Percentiles rank a stretch among this genome's conserved stretches.
Evolutionary conservation across 2,888 invertebrate species (phyloP).

Genomic region (Spodoptera exigua): DNA sequence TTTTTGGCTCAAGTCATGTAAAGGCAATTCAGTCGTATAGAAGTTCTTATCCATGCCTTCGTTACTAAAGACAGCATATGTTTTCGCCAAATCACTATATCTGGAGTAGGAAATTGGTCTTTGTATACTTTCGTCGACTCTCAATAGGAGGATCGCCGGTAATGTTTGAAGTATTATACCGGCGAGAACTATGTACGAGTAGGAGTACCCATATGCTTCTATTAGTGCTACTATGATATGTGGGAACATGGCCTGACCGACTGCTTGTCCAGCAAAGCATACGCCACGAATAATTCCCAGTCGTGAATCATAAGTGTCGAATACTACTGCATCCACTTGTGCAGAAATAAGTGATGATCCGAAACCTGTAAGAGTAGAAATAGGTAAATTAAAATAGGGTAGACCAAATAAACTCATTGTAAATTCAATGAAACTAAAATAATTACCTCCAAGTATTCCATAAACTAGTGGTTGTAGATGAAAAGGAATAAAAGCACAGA

Average conservation of each 20-base stretch:
- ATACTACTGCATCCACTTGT: conserved; percentile 84
- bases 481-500: conserved; percentile 75
- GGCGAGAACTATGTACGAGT: conserved; percentile 76
- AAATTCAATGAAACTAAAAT: background rate
- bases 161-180: conserved; percentile 82
- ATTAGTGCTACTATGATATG: conserved; percentile 81
- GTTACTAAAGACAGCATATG: conserved; percentile 79
- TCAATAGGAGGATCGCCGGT: conserved; percentile 79
- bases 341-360: conserved; percentile 84
- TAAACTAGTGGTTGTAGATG: conserved; percentile 75
- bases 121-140: conserved; percentile 70
- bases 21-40: conserved; percentile 78
- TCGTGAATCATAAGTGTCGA: conserved; percentile 84
- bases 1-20: conserved; percentile 81
- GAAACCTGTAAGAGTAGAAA: conserved; percentile 70
- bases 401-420: conserved; percentile 43
- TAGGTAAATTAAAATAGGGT: background rate
- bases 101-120: conserved; percentile 77
- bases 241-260: conserved; percentile 83
- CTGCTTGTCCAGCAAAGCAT: conserved; percentile 82
- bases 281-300: conserved; percentile 77
- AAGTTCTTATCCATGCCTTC: conserved; percentile 68
- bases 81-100: conserved; percentile 79
- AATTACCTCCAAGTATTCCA: conserved; percentile 78
- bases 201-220: conserved; percentile 77